These are phyloP conservation scores for Syritta pipiens DNA, from an alignment of 2,888 invertebrate species.

Conservation along the genomic window DNA sequence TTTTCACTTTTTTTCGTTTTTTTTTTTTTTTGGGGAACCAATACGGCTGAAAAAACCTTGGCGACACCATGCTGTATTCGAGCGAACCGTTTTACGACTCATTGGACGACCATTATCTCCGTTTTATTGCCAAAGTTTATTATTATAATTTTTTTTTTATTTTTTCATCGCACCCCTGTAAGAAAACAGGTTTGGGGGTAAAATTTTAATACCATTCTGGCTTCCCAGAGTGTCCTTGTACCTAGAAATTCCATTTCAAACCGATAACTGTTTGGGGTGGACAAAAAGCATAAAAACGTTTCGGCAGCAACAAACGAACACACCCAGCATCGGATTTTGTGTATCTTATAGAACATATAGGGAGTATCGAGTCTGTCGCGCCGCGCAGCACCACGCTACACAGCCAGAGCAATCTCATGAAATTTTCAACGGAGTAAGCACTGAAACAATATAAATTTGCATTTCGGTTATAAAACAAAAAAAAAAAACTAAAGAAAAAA, in stretches of 20 bases:
- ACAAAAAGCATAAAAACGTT: slow-evolving; percentile 35
- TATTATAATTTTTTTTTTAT: slow-evolving; percentile 53
- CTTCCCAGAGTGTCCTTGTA: slow-evolving; percentile 36
- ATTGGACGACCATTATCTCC: slow-evolving; percentile 69
- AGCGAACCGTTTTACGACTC: slow-evolving; percentile 65
- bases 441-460: slow-evolving; percentile 77
- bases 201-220: slow-evolving; percentile 59
- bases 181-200: slow-evolving; percentile 24
- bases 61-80: slow-evolving; percentile 64
- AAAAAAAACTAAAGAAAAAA: slow-evolving; percentile 35
- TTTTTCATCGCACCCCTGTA: slow-evolving; percentile 50
- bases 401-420: slow-evolving; percentile 55
- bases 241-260: slow-evolving; percentile 62
- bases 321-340: slow-evolving; percentile 18
- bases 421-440: slow-evolving; percentile 74
- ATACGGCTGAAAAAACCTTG: slow-evolving; percentile 40
- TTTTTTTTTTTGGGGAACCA: slow-evolving; percentile 19
- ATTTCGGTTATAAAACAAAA: slow-evolving; percentile 69
- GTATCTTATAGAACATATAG: slow-evolving; percentile 49
- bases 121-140: slow-evolving; percentile 68
- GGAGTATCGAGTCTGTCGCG: slow-evolving; percentile 4
- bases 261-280: slow-evolving; percentile 59
- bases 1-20: not conserved
- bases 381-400: too few relatives aligned
- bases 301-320: slow-evolving; percentile 11